phyloP scores from a whole-genome alignment of 2,797 vertebrate genomes.

The Synaphobranchus kaupii region DNA sequence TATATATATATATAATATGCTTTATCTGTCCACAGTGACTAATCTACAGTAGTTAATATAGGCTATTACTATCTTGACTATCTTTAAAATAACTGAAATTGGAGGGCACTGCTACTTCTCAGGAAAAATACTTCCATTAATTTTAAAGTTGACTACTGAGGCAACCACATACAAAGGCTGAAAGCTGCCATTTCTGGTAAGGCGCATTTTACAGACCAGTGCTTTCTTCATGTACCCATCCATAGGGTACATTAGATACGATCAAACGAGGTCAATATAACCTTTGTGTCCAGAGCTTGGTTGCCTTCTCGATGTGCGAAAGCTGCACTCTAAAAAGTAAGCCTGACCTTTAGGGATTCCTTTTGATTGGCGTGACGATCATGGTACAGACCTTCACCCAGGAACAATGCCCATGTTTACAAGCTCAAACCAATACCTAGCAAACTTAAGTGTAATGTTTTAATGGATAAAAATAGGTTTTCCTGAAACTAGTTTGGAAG shows the following conservation, averaged over 20 bases:
- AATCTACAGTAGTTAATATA: background rate
- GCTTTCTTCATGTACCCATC: background rate
- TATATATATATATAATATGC: background rate
- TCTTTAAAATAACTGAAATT: background rate
- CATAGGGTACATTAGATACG: background rate
- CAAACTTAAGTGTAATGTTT: background rate
- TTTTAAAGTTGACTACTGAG: background rate
- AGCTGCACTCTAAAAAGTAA: slow-evolving; percentile 46
- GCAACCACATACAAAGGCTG: background rate
- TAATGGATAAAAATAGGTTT: background rate
- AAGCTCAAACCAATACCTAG: background rate
- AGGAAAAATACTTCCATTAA: background rate
- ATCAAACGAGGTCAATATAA: slow-evolving; percentile 38
- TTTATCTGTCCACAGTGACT: background rate
- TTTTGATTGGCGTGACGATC: slow-evolving; percentile 33
- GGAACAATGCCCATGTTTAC: background rate
- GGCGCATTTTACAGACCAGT: background rate
- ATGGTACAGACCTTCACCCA: background rate
- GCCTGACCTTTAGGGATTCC: slow-evolving; percentile 53
- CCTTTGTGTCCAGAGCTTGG: slow-evolving; percentile 43
- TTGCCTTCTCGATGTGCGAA: slow-evolving; percentile 32
- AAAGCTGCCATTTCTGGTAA: background rate
- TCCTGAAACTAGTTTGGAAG: background rate
- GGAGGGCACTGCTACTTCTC: background rate
- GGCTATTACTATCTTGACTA: background rate